Base-by-base conservation (phyloP, 1,140 invertebrate genomes). In the Pissodes strobi region DNA sequence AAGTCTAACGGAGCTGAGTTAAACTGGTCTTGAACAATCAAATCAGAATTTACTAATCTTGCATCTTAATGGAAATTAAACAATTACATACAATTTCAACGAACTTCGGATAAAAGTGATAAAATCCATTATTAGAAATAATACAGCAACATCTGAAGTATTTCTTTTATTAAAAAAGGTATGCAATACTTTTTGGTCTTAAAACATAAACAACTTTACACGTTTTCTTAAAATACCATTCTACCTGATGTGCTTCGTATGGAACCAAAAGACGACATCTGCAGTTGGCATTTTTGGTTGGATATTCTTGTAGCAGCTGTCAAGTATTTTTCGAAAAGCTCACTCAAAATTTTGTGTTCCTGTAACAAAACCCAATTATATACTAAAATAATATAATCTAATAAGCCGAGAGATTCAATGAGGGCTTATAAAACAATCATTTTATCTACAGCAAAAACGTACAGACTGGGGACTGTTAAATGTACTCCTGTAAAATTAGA, bases 241-340 rank as follows among this genome's bases (percentile, higher is more conserved):
- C 45, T 27, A 34, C 37, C 21, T 2, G 27, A 8, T n/a, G 21
- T n/a, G 3, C 5, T 34, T 38, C 17, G 22, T n/a, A 65, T 58
- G 8, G 63, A 65, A 8, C 63, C 55, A 19, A 58, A 65, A 6
- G 63, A 30, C 9, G 55, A 23, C 53, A 65, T 51, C 15, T 25
- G 17, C 10, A 58, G 15, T 23, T 69, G 68, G 30, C 68, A 69
- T 57, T 76, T 85, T 63, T 87, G 83, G 21, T 81, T 76, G 2
- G 86, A 85, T 10, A 85, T 82, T 10, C 84, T 76, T 17, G 78
- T 74, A 0, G 83, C 81, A 8, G 81, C 85, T 52, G 82, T 69
- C 3, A 86, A 66, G 53, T 87, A 88, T 17, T 80, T 75, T 1
- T 79, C 68, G 19, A 86, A 78, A 1, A 82, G 70, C 38, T 80